Conservation (phyloP, 2,888 invertebrate species). For the Diloba caeruleocephala region DNA sequence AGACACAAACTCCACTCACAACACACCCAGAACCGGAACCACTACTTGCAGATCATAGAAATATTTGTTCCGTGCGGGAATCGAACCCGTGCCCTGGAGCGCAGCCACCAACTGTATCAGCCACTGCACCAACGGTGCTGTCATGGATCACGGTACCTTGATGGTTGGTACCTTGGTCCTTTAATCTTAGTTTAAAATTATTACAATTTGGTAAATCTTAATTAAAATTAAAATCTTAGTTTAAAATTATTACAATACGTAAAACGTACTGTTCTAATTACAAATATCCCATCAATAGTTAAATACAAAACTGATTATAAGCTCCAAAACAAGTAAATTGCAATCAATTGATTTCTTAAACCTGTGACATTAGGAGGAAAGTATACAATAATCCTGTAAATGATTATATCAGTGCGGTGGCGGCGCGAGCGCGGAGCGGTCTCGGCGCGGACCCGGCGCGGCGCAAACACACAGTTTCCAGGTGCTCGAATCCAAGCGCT, state of each 20-base stretch:
- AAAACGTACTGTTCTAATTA: constrained; percentile 30
- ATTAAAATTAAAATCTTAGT: too few relatives aligned
- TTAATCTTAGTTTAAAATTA: too few relatives aligned
- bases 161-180: too few relatives aligned
- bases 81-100: too few relatives aligned
- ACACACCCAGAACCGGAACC: too few relatives aligned
- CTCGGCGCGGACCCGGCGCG: constrained; percentile 59
- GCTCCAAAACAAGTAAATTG: constrained; percentile 64
- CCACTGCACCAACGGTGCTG: too few relatives aligned
- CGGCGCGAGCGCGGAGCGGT: constrained; percentile 59
- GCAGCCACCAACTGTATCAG: too few relatives aligned
- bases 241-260: too few relatives aligned
- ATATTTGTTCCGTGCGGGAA: too few relatives aligned
- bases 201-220: neutral
- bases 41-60: too few relatives aligned
- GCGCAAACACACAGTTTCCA: constrained; percentile 85
- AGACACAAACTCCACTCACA: too few relatives aligned
- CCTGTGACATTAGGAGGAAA: constrained; percentile 82
- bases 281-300: constrained; percentile 62
- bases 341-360: constrained; percentile 78
- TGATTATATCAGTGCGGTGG: constrained; percentile 80
- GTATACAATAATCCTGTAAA: constrained; percentile 86
- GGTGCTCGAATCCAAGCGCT: constrained; percentile 87
- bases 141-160: too few relatives aligned
- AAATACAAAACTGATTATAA: constrained; percentile 65